Evolutionary conservation across 1,140 invertebrate genomes (phyloP), one percentile per base, ranked within the genome.

Genomic region (Macrotrachela quadricornifera): DNA sequence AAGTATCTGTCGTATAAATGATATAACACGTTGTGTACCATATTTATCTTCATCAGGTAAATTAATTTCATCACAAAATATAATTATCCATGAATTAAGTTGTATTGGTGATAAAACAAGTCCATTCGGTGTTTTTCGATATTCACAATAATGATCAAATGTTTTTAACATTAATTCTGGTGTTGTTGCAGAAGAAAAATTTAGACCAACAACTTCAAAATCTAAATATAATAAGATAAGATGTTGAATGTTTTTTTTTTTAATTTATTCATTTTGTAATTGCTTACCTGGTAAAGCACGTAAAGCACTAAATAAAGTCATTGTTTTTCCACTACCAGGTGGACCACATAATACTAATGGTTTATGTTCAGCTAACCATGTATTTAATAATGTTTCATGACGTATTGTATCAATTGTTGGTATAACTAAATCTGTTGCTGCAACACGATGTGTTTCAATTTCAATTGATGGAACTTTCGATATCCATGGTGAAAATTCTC

Each of bases 11-110:
- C 94, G 73, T 53, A 99, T 71, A 75, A 99, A 99, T 11, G 90
- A 95, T 57, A 99, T 99, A 0, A 99, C 92, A 55, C 92, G 73
- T 70, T 97, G 92, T 0, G 94, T 99, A 45, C 85, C 90, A 63
- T 95, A 96, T 61, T 87, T 82, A 67, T 99, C 94, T 83, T 94
- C 91, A 62, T 94, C 88, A 0, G 94, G 94, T 62, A 99, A 78
- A 75, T 99, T 99, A 63, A 99, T 99, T 76, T 99, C 94, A 72
- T 99, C 94, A 69, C 94, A 99, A 77, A 99, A 99, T n/a, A 99
- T 74, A 11, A 99, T 84, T 14, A 99, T 72, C 94, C 94, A 99
- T 72, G 94, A 95, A 46, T 90, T 90, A 45, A 96, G 75, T 76
- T 95, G 90, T 43, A 72, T 79, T 0, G 92, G 92, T 0, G 90